phyloP scores from a whole-genome alignment of 1,140 invertebrate genomes.

The Radopholus similis region DNA sequence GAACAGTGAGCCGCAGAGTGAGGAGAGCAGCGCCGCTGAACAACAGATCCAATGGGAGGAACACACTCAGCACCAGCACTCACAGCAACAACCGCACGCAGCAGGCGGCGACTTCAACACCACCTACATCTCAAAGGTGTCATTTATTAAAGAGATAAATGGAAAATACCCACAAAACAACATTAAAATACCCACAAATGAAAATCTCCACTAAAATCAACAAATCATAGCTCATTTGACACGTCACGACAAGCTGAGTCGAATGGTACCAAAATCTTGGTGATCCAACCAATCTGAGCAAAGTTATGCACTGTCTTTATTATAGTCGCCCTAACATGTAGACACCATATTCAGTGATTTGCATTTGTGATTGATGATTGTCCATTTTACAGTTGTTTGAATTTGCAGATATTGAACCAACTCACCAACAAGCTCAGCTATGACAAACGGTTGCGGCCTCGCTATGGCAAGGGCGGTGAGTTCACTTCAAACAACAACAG shows the following conservation, averaged over 20 bases:
- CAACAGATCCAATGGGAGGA: background rate
- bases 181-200: background rate
- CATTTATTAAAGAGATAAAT: background rate
- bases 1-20: background rate
- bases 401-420: constrained; percentile 41
- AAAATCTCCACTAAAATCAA: background rate
- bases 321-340: too few species aligned
- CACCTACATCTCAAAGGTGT: constrained; percentile 29
- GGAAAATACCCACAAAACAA: background rate
- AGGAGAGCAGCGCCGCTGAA: background rate
- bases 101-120: constrained; percentile 13
- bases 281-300: too few species aligned
- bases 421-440: constrained; percentile 65
- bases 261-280: too few species aligned
- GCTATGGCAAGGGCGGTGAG: constrained; percentile 78
- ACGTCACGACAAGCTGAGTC: background rate
- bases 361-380: background rate
- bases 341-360: background rate
- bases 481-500: constrained; percentile 62
- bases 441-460: constrained; percentile 94
- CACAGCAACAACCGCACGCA: background rate
- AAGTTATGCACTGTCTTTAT: too few species aligned
- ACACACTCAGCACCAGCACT: background rate
- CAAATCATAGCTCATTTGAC: background rate
- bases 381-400: background rate